Percentiles rank a stretch among this genome's conserved stretches.
Evolutionary conservation across 1,140 invertebrate genomes (phyloP).

Genomic region (Neodiprion fabricii): DNA sequence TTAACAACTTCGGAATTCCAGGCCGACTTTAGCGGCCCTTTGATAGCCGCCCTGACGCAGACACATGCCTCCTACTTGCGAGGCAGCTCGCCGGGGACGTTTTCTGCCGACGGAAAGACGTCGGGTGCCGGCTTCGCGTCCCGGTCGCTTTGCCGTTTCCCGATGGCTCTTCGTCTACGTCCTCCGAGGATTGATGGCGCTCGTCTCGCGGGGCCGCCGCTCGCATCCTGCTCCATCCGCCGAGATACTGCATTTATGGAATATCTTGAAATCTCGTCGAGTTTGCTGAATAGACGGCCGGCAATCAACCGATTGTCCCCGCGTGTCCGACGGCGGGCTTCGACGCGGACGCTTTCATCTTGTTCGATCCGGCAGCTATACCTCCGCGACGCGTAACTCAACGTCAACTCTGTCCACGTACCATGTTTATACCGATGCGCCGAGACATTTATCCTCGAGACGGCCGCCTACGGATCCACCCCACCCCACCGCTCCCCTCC

Average conservation of each 20-base stretch:
- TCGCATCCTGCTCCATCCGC: conserved; percentile 18
- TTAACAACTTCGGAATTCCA: conserved; percentile 47
- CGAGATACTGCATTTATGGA: conserved; percentile 52
- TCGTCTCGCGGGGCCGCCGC: conserved; percentile 27
- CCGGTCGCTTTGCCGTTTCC: conserved; percentile 48
- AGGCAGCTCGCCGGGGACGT: neutral
- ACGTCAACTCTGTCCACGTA: conserved; percentile 9
- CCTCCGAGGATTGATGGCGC: conserved; percentile 47
- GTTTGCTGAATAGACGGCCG: conserved; percentile 19
- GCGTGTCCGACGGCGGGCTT: neutral
- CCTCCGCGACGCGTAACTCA: conserved; percentile 17
- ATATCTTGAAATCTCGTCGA: conserved; percentile 52
- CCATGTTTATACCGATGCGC: neutral
- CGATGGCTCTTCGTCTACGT: conserved; percentile 55
- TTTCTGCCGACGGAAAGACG: neutral
- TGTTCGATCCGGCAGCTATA: neutral
- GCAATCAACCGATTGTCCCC: conserved; percentile 28
- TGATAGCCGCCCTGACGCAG: conserved; percentile 34
- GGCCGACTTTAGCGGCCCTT: conserved; percentile 36
- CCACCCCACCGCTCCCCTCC: too few species aligned
- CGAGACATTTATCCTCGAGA: neutral
- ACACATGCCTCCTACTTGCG: conserved; percentile 13
- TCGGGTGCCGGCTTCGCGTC: conserved; percentile 10
- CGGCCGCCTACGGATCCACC: too few species aligned
- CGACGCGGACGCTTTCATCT: conserved; percentile 20